These are phyloP conservation scores for Bos taurus DNA, from an alignment of 2,113 vertebrate species.

Conservation along the genomic window ARS-UCD2.0 NC_037336.1:36187501-36188000, in stretches of 20 bases:
- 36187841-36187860: neutral
- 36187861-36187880: neutral
- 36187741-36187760: neutral
- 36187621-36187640: neutral
- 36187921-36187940: neutral
- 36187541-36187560: neutral
- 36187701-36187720: neutral
- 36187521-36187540: neutral
- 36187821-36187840: neutral
- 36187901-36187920: neutral
- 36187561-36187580: neutral
- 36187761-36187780: neutral
- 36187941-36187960: neutral
- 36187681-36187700: neutral
- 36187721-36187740: neutral
- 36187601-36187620: neutral
- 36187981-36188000: neutral
- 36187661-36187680: neutral
- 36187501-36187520: neutral
- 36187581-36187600: neutral
- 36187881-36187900: neutral
- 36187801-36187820: neutral
- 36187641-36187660: neutral
- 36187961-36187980: neutral
- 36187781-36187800: neutral